Evolutionary conservation across 2,113 vertebrate genomes (phyloP), one percentile per base, ranked within the genome.

Genomic region (Burhinus oedicnemus): DNA sequence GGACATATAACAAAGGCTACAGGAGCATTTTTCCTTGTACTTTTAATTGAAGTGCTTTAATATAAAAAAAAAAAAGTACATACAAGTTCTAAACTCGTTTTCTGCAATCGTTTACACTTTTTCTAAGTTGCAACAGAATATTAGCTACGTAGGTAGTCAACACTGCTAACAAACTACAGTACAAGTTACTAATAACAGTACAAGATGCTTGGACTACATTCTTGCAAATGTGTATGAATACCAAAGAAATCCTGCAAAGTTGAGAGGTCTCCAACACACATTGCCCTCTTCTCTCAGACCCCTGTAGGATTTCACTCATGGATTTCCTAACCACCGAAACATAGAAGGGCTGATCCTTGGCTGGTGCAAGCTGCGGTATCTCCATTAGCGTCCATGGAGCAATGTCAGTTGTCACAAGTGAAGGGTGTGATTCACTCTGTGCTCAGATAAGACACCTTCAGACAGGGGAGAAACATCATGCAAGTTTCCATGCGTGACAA

Each of bases 111-210:
- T 97, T 98, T 97, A 97, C 95, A 97, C 92, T 51, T 97, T 94
- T 94, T 97, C 97, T 98, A 98, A 97, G 85, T 93, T 93, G 82
- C 96, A 97, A 98, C 98, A 98, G 96, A 98, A 96, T 95, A 96
- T 97, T 94, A 91, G 83, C 96, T 98, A 98, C 47, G 4, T 83
- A 96, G 93, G 94, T 96, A 96, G 89, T 98, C 97, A 97, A 98
- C 96, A 98, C 96, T 85, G 97, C 97, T 98, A 98, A 97, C 94
- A 97, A 97, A 97, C 97, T 98, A 98, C 98, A 98, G 96, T 95
- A 98, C 98, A 91, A 97, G 88, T 95, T 95, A 97, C 96, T 96
- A 97, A 97, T 92, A 97, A 98, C 96, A 97, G 97, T 97, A 93
- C 66, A 61, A 93, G 89, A 95, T 97, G 94, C 83, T 96, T 91